phyloP scores from a whole-genome alignment of 2,113 vertebrate species.

The Mixornis gularis region DNA sequence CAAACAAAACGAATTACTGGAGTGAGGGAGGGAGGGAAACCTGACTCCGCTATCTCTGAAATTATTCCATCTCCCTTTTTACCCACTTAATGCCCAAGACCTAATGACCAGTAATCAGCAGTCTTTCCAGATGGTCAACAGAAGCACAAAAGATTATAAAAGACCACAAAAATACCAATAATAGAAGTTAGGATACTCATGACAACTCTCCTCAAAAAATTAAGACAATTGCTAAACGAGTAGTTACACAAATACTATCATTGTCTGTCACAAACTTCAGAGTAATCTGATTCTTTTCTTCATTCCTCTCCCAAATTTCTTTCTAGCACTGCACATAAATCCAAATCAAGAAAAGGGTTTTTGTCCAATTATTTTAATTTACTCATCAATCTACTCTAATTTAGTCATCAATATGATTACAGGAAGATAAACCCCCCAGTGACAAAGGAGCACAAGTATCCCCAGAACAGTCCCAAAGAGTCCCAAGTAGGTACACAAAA shows the following conservation, averaged over 20 bases:
- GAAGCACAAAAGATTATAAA: background rate
- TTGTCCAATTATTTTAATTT: background rate
- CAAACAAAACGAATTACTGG: background rate
- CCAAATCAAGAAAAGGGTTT: background rate
- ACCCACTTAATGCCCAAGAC: background rate
- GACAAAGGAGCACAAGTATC: background rate
- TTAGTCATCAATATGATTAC: background rate
- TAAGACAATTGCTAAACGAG: background rate
- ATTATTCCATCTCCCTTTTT: background rate
- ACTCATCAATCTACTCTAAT: background rate
- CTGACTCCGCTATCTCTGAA: background rate
- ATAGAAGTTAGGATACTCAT: background rate
- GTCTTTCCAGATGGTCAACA: background rate
- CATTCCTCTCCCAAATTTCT: background rate
- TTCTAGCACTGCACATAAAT: background rate
- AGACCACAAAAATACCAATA: background rate
- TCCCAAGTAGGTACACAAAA: background rate
- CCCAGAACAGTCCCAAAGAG: background rate
- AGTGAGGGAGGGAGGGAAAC: background rate
- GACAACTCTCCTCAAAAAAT: background rate
- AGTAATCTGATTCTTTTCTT: background rate
- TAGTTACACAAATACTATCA: background rate
- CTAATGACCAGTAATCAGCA: background rate
- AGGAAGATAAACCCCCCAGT: background rate
- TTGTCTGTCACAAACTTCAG: background rate